Conservation (phyloP, 2,888 invertebrate genomes). For the Callosobruchus maculatus region DNA sequence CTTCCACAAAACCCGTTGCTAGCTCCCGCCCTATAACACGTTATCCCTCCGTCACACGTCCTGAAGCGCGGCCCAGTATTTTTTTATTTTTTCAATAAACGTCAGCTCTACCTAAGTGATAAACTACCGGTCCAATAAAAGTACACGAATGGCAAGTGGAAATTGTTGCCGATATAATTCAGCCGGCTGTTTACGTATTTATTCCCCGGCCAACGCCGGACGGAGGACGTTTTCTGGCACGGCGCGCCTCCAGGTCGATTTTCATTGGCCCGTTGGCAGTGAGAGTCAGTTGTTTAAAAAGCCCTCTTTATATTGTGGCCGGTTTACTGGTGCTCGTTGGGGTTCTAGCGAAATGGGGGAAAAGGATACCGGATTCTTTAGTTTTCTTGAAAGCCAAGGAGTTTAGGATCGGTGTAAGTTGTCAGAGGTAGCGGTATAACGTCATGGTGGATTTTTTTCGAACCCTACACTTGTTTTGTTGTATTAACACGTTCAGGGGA, state of each 20-base stretch:
- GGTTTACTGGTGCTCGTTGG: no score
- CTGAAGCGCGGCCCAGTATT: background rate
- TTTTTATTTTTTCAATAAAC: conserved; percentile 17
- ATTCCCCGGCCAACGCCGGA: conserved; percentile 4
- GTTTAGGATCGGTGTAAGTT: no score
- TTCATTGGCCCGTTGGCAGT: background rate
- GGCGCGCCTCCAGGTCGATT: background rate
- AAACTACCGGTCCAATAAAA: conserved; percentile 20
- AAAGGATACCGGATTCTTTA: no score
- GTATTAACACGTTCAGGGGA: no score
- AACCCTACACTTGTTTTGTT: no score
- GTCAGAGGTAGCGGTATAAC: no score
- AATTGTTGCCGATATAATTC: conserved; percentile 17
- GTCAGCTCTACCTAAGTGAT: conserved; percentile 18
- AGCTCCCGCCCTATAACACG: background rate
- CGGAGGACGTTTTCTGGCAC: background rate
- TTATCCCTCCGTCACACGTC: background rate
- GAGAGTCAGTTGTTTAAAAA: background rate
- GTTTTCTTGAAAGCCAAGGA: no score
- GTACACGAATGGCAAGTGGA: conserved; percentile 14
- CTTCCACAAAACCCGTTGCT: no score
- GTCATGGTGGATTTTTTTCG: no score
- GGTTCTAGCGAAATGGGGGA: no score
- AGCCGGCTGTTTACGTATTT: conserved; percentile 19
- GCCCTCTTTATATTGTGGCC: background rate